Evolutionary conservation across 1,140 invertebrate genomes (phyloP).

Genomic region (Eubasilissa regina): DNA sequence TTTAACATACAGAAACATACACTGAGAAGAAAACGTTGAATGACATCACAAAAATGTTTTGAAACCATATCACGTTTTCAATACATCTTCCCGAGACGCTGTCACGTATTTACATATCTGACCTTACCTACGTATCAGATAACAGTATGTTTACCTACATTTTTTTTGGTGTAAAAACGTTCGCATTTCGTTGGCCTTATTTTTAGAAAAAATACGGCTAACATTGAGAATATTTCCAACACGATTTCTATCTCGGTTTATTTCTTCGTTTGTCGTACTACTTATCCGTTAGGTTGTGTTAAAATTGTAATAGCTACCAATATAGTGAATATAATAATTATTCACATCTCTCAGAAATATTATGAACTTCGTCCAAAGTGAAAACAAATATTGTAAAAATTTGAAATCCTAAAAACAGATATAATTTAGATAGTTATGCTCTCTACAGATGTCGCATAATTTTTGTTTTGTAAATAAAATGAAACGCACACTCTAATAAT

Average conservation of each 20-base stretch:
- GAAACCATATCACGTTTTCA: slow-evolving; percentile 8
- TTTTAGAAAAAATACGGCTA: neutral
- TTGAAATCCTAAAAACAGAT: too few relatives aligned
- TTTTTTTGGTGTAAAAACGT: neutral
- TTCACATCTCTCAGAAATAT: too few relatives aligned
- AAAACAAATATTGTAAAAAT: too few relatives aligned
- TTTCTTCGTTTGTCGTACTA: too few relatives aligned
- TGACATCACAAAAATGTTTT: slow-evolving; percentile 23
- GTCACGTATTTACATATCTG: slow-evolving; percentile 2
- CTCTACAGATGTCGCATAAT: too few relatives aligned
- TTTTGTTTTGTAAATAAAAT: too few relatives aligned
- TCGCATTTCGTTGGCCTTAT: neutral
- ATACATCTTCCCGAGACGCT: slow-evolving; percentile 2
- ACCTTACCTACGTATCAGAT: slow-evolving; percentile 16
- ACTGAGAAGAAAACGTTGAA: neutral
- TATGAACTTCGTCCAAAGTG: too few relatives aligned
- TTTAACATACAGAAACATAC: neutral
- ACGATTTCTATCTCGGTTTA: neutral
- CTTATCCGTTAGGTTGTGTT: too few relatives aligned
- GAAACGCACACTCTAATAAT: too few relatives aligned
- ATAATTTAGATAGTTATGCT: too few relatives aligned
- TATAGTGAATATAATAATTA: too few relatives aligned
- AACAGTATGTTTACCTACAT: slow-evolving; percentile 21
- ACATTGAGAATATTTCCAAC: neutral
- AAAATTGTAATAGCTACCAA: too few relatives aligned